These are phyloP conservation scores for Regulus satrapa DNA, from an alignment of 2,113 vertebrate genomes.

Conservation along the genomic window DNA sequence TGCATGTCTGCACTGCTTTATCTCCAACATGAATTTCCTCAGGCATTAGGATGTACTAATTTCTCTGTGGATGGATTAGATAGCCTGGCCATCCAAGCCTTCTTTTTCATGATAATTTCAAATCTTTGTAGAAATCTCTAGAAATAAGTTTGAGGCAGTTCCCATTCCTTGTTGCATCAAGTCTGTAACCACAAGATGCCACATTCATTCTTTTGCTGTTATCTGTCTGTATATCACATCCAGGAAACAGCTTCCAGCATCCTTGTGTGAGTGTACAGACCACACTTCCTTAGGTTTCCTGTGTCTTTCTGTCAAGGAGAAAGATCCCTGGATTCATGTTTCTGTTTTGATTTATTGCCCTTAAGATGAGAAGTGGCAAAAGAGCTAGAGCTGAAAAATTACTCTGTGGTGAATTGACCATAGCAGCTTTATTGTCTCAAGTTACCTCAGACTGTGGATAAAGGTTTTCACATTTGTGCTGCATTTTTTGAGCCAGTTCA, in stretches of 20 bases:
- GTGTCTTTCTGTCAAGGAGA: not conserved
- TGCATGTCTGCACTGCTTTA: not conserved
- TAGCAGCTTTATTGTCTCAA: not conserved
- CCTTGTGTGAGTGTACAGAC: not conserved
- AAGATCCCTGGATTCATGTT: not conserved
- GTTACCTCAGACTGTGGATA: not conserved
- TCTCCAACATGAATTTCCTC: not conserved
- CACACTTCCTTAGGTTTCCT: not conserved
- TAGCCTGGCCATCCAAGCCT: not conserved
- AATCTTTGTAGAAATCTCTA: not conserved
- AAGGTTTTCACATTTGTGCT: not conserved
- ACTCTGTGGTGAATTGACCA: not conserved
- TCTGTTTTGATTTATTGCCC: not conserved
- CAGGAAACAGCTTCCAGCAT: not conserved
- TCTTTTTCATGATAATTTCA: not conserved
- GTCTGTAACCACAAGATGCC: not conserved
- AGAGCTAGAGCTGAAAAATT: not conserved
- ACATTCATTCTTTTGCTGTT: not conserved
- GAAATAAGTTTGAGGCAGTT: not conserved
- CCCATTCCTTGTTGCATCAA: not conserved
- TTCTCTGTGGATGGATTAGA: not conserved
- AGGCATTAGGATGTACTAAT: accelerated
- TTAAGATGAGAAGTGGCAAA: not conserved
- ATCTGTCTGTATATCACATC: not conserved
- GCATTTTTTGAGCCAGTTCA: not conserved